Evolutionary conservation across 2,113 vertebrate species (phyloP), one percentile per base, ranked within the genome.

Genomic region (Copsychus sechellarum): DNA sequence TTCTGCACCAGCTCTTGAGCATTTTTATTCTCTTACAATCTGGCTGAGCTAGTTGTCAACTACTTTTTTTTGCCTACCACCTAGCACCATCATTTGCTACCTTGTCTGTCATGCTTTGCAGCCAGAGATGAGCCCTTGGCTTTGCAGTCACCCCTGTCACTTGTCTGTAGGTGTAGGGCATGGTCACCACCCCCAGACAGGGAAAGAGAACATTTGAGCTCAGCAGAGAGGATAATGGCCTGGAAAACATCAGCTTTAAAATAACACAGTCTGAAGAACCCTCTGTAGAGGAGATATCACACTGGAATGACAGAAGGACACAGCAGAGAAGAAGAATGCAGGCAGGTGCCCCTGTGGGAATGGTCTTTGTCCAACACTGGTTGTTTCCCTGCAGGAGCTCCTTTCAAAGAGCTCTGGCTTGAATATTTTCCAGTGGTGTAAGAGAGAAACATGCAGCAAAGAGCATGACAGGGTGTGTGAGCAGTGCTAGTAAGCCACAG

Each of bases 11-110:
- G 81, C 51, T 93, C 67, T 87, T 65, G 74, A 36, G 40, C 70
- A 53, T 88, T 96, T 96, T 85, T 85, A 89, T 86, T 70, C 62
- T 67, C 61, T 86, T 62, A 31, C 67, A 60, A 58, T 80, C 67
- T 94, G 82, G 47, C 72, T 74, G 53, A 96, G 64, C 47, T 60
- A 67, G 53, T 84, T 33, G 42, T 43, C 42, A 76, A 18, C 14
- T 65, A 11, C 8, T 40, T 45, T 72, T 69, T 83, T 64, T 50
- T 50, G 26, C 62, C 66, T 80, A 3, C 10, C 43, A 36, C 42
- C 69, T 47, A 53, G 50, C 36, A 24, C 14, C 8, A 28, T 51
- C 13, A 31, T 53, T 71, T 69, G 20, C 45, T 87, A 60, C 60
- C 61, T 76, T 31, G 2, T 45, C 23, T 45, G 22, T 34, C 64